Conservation (phyloP, 1,140 invertebrate species). For the Eumaeus atala region DNA sequence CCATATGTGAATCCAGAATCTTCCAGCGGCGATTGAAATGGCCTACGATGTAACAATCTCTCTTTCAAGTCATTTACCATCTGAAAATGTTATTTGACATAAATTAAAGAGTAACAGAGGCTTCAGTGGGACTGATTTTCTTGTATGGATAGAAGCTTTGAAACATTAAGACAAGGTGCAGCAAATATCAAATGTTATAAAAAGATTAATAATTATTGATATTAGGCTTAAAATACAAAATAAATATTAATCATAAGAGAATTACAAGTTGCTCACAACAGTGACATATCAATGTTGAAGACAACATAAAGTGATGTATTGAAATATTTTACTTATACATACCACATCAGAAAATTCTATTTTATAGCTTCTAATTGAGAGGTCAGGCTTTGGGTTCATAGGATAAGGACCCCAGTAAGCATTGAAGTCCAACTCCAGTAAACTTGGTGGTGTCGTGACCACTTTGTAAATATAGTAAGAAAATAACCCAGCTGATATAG, state of each 20-base stretch:
- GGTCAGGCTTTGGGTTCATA: conserved; percentile 39
- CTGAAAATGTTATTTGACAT: conserved; percentile 45
- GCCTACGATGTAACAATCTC: conserved; percentile 75
- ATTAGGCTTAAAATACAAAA: no score
- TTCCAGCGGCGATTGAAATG: conserved; percentile 78
- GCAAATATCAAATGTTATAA: no score
- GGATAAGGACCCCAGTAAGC: conserved; percentile 57
- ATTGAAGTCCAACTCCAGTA: conserved; percentile 40
- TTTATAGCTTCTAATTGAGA: conserved; percentile 49
- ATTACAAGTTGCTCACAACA: neutral
- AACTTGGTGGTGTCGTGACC: conserved; percentile 27
- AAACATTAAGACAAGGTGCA: neutral
- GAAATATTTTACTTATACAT: conserved; percentile 27
- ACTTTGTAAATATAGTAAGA: conserved; percentile 33
- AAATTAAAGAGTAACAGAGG: neutral
- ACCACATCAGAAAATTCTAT: conserved; percentile 63
- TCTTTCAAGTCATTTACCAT: conserved; percentile 79
- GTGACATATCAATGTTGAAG: neutral
- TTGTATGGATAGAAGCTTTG: neutral
- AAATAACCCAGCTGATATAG: conserved; percentile 14
- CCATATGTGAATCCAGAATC: conserved; percentile 75
- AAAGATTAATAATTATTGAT: no score
- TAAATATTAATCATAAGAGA: neutral
- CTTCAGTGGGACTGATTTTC: neutral
- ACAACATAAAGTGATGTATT: conserved; percentile 11